These are phyloP conservation scores for Gasteruption jaculator DNA, from an alignment of 2,888 invertebrate species.

Conservation along the genomic window DNA sequence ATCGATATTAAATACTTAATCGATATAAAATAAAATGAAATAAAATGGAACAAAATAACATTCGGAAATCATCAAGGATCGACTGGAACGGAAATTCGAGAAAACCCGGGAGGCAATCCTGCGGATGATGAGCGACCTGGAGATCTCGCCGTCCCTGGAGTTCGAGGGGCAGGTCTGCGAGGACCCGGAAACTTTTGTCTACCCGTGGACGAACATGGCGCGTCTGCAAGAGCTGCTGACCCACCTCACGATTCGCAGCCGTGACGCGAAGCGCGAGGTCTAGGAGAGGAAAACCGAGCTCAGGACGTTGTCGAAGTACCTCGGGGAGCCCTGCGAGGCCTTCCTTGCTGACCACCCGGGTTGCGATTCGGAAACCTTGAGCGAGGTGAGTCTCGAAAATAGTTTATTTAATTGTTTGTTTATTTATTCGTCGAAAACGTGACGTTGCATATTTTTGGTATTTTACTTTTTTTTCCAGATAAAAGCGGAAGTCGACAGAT, in stretches of 20 bases:
- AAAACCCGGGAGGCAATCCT: constrained; percentile 32
- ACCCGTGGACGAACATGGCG: constrained; percentile 62
- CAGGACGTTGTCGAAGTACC: constrained; percentile 67
- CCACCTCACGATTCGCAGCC: constrained; percentile 56
- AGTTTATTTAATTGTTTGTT: not conserved
- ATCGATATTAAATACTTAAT: not conserved
- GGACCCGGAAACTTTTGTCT: constrained; percentile 55
- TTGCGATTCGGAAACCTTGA: constrained; percentile 57
- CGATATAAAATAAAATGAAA: not conserved
- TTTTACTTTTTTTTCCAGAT: constrained; percentile 47
- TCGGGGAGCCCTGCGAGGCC: constrained; percentile 65
- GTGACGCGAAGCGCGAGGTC: constrained; percentile 58
- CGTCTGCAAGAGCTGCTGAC: constrained; percentile 59
- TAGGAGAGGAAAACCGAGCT: constrained; percentile 62
- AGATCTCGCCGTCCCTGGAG: constrained; percentile 39
- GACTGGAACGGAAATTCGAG: constrained; percentile 32
- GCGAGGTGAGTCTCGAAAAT: constrained; percentile 45
- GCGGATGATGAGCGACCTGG: constrained; percentile 40
- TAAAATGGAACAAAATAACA: constrained; percentile 18
- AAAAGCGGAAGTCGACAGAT: constrained; percentile 67
- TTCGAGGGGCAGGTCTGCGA: constrained; percentile 51
- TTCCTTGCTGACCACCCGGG: constrained; percentile 63
- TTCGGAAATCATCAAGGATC: constrained; percentile 23
- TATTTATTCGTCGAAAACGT: not conserved
- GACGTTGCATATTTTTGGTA: not conserved